Evolutionary conservation across 2,888 invertebrate species (phyloP).

Genomic region (Stenodera caucasica): DNA sequence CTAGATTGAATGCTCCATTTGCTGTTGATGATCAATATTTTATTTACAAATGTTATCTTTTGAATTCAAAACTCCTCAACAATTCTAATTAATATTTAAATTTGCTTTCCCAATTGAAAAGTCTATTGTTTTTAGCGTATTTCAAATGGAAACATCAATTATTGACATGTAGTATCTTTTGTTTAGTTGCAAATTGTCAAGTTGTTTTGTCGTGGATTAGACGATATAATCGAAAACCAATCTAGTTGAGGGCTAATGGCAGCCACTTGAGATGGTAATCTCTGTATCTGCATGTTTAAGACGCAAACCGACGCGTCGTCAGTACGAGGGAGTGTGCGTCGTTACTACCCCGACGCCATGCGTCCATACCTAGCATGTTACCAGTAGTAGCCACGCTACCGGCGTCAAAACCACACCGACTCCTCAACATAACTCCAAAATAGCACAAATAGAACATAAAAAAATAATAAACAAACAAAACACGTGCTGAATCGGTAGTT

Average conservation of each 20-base stretch:
- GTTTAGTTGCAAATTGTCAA: conserved; percentile 19
- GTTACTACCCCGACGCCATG: conserved; percentile 32
- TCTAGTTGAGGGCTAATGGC: conserved; percentile 37
- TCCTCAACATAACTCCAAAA: no score
- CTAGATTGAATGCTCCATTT: background rate
- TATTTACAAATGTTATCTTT: no score
- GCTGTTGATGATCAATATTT: no score
- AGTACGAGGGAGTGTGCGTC: conserved; percentile 15
- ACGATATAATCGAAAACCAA: conserved; percentile 38
- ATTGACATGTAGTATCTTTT: background rate
- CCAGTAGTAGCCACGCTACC: conserved; percentile 43
- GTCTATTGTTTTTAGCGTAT: conserved; percentile 1
- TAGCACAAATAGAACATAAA: no score
- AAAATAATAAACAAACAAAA: no score
- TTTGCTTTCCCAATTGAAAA: conserved; percentile 13
- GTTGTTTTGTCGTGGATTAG: conserved; percentile 23
- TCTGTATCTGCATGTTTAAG: conserved; percentile 39
- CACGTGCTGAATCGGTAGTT: conserved; percentile 19
- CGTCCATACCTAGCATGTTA: conserved; percentile 37
- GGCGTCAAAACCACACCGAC: conserved; percentile 35
- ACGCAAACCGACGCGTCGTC: conserved; percentile 34
- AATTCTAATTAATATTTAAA: conserved; percentile 13
- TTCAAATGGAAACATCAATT: conserved; percentile 3
- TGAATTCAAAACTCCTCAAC: background rate
- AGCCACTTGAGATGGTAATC: conserved; percentile 40